Base-by-base conservation (phyloP, 2,888 invertebrate genomes). In the Troglohyphantes excavatus region DNA sequence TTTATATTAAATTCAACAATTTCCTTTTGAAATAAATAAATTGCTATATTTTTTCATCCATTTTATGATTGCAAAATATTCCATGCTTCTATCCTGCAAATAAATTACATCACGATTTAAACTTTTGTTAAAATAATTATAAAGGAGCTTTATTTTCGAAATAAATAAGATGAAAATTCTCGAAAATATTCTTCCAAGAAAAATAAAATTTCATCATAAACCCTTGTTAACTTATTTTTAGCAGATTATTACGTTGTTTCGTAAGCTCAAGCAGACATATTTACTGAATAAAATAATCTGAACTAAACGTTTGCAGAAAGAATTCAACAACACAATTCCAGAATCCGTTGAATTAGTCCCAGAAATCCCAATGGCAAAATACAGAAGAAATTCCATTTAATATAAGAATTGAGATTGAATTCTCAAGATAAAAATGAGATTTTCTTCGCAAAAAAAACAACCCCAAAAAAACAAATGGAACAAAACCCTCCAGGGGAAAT, bases 361-460 rank as follows among this genome's bases (percentile, higher is more conserved):
- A n/a, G n/a, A n/a, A 53, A 53, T 53, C 53, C 53, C 53, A 53
- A 53, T 17, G n/a, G 2, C 9, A 53, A 53, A 53, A 53, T 53
- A 53, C n/a, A n/a, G 5, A n/a, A 53, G 53, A 53, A 53, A 53
- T 53, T n/a, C 53, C 53, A 53, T 53, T 53, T 53, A 53, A 53
- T 53, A 53, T n/a, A 53, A 53, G 53, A 53, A 53, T 53, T n/a
- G 53, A 53, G 53, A 53, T 53, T 53, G 53, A 53, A 53, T 53
- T 53, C 53, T 53, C 53, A 53, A 53, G 2, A 53, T 53, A 53
- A 53, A 53, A 17, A 53, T 53, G 53, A 53, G 53, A 53, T 53
- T 53, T 53, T n/a, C 5, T n/a, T 7, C n/a, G 0, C 17, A 53
- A n/a, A 53, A 53, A n/a, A 53, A n/a, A 53, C 17, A 33, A 33